These are phyloP conservation scores for Ips typographus DNA, from an alignment of 1,140 invertebrate species.

Conservation along the genomic window DNA sequence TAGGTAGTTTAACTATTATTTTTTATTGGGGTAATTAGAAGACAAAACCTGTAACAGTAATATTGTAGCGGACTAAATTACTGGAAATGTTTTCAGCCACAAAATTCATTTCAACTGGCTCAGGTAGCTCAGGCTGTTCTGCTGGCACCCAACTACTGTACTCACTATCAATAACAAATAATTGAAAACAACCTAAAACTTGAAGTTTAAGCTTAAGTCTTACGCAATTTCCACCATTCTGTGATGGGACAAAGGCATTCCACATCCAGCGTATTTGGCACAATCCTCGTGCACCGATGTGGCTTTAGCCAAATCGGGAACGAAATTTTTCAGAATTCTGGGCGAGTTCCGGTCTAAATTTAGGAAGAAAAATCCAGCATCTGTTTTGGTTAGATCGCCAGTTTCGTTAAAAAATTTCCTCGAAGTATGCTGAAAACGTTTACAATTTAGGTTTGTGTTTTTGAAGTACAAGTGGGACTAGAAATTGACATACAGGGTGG, in stretches of 20 bases:
- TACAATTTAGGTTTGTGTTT: too few species aligned
- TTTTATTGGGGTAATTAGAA: not conserved
- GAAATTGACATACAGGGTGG: too few species aligned
- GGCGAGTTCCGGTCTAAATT: slow-evolving; percentile 58
- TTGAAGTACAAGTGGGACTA: too few species aligned
- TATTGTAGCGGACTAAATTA: slow-evolving; percentile 37
- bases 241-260: slow-evolving; percentile 58
- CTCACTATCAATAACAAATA: slow-evolving; percentile 30
- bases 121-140: slow-evolving; percentile 43
- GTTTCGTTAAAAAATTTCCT: slow-evolving; percentile 54
- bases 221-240: slow-evolving; percentile 54
- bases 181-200: not conserved
- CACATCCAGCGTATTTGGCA: slow-evolving; percentile 56
- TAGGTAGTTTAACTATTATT: not conserved
- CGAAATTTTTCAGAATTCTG: slow-evolving; percentile 49
- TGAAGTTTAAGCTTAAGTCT: slow-evolving; percentile 20
- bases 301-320: slow-evolving; percentile 51
- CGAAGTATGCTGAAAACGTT: slow-evolving; percentile 56
- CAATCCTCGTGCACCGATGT: slow-evolving; percentile 51
- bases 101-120: slow-evolving; percentile 39
- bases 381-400: slow-evolving; percentile 49
- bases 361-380: slow-evolving; percentile 60
- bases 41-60: slow-evolving; percentile 40
- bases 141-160: slow-evolving; percentile 49
- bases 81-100: slow-evolving; percentile 19